These are phyloP conservation scores for Coptotermes formosanus DNA, from an alignment of 1,140 invertebrate species.

Conservation along the genomic window DNA sequence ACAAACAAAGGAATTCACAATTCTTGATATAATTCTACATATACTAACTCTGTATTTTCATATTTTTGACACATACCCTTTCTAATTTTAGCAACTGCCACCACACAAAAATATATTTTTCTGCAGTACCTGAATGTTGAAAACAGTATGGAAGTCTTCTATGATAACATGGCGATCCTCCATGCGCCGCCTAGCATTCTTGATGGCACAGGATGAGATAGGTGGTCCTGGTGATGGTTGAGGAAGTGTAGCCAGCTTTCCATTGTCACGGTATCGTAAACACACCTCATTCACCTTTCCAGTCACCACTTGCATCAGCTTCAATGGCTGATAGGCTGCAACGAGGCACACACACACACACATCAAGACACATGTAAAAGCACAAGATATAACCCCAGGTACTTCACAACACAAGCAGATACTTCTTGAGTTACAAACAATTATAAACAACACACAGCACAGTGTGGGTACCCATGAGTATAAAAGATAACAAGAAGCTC, in stretches of 20 bases:
- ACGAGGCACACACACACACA: slow-evolving; percentile 34
- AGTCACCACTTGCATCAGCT: slow-evolving; percentile 70
- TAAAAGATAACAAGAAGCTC: too few relatives aligned
- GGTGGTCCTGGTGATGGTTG: slow-evolving; percentile 54
- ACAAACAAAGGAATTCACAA: too few relatives aligned
- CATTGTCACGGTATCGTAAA: slow-evolving; percentile 63
- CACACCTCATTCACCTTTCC: slow-evolving; percentile 69
- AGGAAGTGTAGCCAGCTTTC: slow-evolving; percentile 52
- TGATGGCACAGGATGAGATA: slow-evolving; percentile 64
- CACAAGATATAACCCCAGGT: too few relatives aligned
- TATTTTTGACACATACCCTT: background rate
- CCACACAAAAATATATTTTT: background rate
- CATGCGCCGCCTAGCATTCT: slow-evolving; percentile 79
- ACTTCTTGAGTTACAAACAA: too few relatives aligned
- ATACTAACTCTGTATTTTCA: background rate
- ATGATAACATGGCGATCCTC: slow-evolving; percentile 82
- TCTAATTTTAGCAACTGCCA: background rate
- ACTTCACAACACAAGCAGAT: too few relatives aligned
- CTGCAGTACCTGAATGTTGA: slow-evolving; percentile 58
- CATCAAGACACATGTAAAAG: too few relatives aligned
- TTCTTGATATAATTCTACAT: too few relatives aligned
- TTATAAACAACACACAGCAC: too few relatives aligned
- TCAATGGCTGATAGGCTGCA: slow-evolving; percentile 67
- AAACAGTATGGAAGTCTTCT: slow-evolving; percentile 66
- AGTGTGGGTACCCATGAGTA: too few relatives aligned